These are phyloP conservation scores for Chaetoderma sp. DNA, from an alignment of 2,888 invertebrate species.

Conservation along the genomic window DNA sequence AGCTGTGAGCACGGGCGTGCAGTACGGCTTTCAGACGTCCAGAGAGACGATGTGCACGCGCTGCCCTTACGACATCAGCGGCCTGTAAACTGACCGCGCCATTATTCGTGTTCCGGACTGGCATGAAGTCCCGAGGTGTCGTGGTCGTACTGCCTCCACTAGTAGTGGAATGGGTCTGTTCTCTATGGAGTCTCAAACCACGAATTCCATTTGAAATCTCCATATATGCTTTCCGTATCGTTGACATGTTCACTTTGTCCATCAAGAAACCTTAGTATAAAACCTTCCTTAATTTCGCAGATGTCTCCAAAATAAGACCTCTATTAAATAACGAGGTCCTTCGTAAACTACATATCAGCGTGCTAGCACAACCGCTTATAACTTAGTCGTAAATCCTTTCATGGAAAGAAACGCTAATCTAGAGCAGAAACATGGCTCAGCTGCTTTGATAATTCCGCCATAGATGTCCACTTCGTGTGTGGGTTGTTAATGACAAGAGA, in stretches of 20 bases:
- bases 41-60: background rate
- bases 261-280: too few relatives aligned
- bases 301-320: too few relatives aligned
- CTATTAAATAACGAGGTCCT: too few relatives aligned
- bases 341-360: too few relatives aligned
- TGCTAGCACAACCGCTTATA: too few relatives aligned
- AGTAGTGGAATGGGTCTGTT: constrained; percentile 39
- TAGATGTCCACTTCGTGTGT: too few relatives aligned
- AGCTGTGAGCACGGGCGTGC: background rate
- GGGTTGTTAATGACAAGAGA: too few relatives aligned
- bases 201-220: constrained; percentile 68
- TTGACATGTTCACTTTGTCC: constrained; percentile 68
- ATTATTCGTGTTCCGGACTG: background rate
- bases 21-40: background rate
- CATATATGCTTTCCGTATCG: constrained; percentile 66
- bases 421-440: too few relatives aligned
- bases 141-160: background rate
- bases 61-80: background rate
- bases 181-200: constrained; percentile 61
- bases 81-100: background rate
- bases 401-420: too few relatives aligned
- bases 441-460: too few relatives aligned
- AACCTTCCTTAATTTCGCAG: too few relatives aligned
- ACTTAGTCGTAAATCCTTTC: too few relatives aligned
- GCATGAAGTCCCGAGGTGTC: background rate